These are phyloP conservation scores for Tillus elongatus DNA, from an alignment of 2,888 invertebrate species.

Conservation along the genomic window DNA sequence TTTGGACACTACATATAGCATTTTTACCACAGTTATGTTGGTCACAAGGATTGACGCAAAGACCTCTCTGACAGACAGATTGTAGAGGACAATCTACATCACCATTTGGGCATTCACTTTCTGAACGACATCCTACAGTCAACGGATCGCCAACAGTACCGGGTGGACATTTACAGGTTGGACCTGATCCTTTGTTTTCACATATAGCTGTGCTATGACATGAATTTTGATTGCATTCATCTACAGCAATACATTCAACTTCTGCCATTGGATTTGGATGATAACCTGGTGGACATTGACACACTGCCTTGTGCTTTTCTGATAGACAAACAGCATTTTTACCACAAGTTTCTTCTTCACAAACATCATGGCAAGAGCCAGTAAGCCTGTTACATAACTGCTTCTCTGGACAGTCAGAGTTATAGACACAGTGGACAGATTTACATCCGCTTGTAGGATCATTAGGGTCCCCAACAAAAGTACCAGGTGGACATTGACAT, in stretches of 20 bases:
- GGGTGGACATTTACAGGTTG: conserved; percentile 69
- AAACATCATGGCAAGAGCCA: conserved; percentile 73
- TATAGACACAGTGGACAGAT: conserved; percentile 77
- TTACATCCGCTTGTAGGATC: conserved; percentile 65
- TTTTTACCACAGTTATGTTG: conserved; percentile 68
- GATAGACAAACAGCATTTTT: conserved; percentile 80
- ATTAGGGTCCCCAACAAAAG: conserved; percentile 78
- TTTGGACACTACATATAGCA: conserved; percentile 68
- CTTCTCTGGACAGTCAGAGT: conserved; percentile 69
- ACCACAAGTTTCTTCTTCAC: conserved; percentile 74
- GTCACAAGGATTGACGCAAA: conserved; percentile 74
- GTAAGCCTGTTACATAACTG: conserved; percentile 76
- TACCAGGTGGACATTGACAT: conserved; percentile 83
- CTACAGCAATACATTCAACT: conserved; percentile 63
- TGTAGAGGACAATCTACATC: conserved; percentile 68
- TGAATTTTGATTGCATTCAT: conserved; percentile 66
- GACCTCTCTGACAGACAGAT: conserved; percentile 60
- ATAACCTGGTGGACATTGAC: conserved; percentile 77
- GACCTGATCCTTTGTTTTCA: conserved; percentile 53
- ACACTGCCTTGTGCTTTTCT: conserved; percentile 71
- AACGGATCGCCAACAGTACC: conserved; percentile 71
- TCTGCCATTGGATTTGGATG: conserved; percentile 76
- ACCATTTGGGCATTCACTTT: conserved; percentile 64
- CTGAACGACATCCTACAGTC: conserved; percentile 64
- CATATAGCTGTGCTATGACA: conserved; percentile 77